Evolutionary conservation across 2,797 vertebrate species (phyloP).

Genomic region (Lutjanus campechanus): DNA sequence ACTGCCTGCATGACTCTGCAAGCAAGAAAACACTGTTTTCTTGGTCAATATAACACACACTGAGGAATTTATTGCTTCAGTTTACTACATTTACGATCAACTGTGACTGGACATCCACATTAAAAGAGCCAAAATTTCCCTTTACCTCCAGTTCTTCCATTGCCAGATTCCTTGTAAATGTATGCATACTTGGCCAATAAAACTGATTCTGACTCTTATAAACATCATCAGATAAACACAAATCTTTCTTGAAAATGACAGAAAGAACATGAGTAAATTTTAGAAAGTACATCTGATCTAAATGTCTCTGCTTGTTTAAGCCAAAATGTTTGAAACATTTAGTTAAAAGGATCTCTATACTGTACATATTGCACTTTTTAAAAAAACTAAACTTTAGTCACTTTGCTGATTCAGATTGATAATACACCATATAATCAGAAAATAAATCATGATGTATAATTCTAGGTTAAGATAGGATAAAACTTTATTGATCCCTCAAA

Average conservation of each 20-base stretch:
- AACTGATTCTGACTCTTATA: too few relatives aligned
- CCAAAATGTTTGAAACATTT: not conserved
- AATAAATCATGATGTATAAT: not conserved
- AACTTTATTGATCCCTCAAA: not conserved
- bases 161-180: too few relatives aligned
- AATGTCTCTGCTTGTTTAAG: not conserved
- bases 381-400: not conserved
- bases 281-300: not conserved
- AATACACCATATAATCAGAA: not conserved
- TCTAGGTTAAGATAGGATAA: not conserved
- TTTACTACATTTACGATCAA: too few relatives aligned
- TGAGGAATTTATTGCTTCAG: too few relatives aligned
- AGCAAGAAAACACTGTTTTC: too few relatives aligned
- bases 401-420: not conserved
- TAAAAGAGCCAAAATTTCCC: too few relatives aligned
- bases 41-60: too few relatives aligned
- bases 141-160: too few relatives aligned
- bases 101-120: too few relatives aligned
- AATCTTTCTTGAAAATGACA: not conserved
- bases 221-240: not conserved
- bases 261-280: not conserved
- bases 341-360: not conserved
- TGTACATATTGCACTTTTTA: too few relatives aligned
- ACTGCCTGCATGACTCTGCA: too few relatives aligned
- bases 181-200: too few relatives aligned